Evolutionary conservation across 2,113 vertebrate species (phyloP), one percentile per base, ranked within the genome.

Genomic region (Lepus europaeus): DNA sequence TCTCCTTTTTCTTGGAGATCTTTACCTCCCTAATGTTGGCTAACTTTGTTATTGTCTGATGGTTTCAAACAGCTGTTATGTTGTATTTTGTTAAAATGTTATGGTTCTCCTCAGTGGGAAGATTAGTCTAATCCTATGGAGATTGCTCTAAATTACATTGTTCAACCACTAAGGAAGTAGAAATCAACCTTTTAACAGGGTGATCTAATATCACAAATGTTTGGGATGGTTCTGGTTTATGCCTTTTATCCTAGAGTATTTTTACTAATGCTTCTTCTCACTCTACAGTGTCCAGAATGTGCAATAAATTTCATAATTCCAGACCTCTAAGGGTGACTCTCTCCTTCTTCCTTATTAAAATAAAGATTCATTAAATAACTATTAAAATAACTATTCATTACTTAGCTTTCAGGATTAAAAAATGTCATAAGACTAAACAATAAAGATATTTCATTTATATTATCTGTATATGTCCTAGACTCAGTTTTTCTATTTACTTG

Each of bases 341-440:
- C 76, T n/a, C 51, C n/a, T 84, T 23, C 74, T 83, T 31, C 11
- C 83, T 9, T 16, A 23, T 83, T 49, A 33, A 45, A 45, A 45
- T 45, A 45, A 45, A 5, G 45, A 45, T 45, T 45, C 45, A 45
- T 45, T 45, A 45, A 45, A 45, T 45, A 45, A 45, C 45, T 45
- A 87, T 85, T 95, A 89, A 94, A 95, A 68, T 77, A 94, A 81
- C 5, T 36, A 69, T 39, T 49, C 95, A 63, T 78, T 80, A 88
- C 19, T 66, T 56, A 33, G 4, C 56, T 85, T 93, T 69, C 39
- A 90, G 95, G 8, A 76, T n/a, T 49, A 53, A 84, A 79, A 9
- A 81, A 81, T 73, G 16, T 11, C 7, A 92, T 23, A 68, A 82
- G 56, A 63, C 5, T 86, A 79, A 79, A 68, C 8, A 56, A 69